Evolutionary conservation across 2,113 vertebrate species (phyloP).

Genomic region (Todiramphus chloris): DNA sequence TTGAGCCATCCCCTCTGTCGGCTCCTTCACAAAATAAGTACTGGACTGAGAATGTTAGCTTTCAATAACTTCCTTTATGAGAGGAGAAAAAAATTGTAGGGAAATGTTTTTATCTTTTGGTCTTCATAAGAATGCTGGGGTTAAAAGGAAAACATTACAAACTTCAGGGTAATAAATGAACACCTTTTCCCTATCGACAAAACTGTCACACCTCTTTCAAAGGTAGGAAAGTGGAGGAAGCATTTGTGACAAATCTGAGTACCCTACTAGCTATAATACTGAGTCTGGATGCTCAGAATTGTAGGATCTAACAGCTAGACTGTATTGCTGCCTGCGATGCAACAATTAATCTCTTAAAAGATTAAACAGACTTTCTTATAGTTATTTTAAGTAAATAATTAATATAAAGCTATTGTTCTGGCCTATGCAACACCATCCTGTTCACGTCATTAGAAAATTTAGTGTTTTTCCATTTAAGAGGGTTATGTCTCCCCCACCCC

Average conservation of each 20-base stretch:
- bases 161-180: background rate
- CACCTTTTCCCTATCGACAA: background rate
- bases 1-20: background rate
- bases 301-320: background rate
- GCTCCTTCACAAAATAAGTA: background rate
- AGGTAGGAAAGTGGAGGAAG: background rate
- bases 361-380: constrained; percentile 50
- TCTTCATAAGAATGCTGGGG: background rate
- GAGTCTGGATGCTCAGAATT: background rate
- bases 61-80: background rate
- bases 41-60: background rate
- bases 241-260: background rate
- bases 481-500: constrained; percentile 51
- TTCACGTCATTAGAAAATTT: constrained; percentile 70
- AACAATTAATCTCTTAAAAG: constrained; percentile 16
- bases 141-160: background rate
- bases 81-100: background rate
- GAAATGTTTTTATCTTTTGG: background rate
- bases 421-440: constrained; percentile 55
- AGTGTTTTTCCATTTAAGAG: constrained; percentile 58
- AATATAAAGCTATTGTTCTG: constrained; percentile 68
- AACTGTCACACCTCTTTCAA: background rate
- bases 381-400: constrained; percentile 62
- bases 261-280: background rate
- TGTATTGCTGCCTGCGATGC: background rate